Percentiles rank a stretch among this genome's conserved stretches.
These are phyloP conservation scores for Macrosiphum euphorbiae DNA, from an alignment of 2,888 invertebrate species.

Conservation along the genomic window DNA sequence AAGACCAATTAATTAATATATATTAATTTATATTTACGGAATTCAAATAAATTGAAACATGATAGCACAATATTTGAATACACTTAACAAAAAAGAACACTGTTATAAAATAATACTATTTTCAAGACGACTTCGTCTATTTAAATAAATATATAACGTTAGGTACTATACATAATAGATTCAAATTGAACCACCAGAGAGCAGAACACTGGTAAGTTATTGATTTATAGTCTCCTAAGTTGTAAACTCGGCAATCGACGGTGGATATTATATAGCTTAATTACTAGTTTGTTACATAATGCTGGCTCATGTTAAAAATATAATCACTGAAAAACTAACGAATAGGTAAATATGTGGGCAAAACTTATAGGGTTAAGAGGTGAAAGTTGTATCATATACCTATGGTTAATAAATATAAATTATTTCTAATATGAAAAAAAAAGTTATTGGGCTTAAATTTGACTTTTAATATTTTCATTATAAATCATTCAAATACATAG, in stretches of 20 bases:
- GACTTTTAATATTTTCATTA: background rate
- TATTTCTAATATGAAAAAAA: background rate
- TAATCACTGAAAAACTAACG: background rate
- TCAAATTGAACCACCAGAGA: background rate
- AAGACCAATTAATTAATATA: too few species aligned
- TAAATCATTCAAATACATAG: too few species aligned
- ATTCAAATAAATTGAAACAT: too few species aligned
- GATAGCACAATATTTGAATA: too few species aligned
- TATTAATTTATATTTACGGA: too few species aligned
- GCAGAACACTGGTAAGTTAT: background rate
- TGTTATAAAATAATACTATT: too few species aligned
- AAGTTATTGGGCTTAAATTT: background rate
- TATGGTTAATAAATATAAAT: background rate
- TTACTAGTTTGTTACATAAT: background rate
- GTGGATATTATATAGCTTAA: background rate
- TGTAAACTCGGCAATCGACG: background rate
- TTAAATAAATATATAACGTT: too few species aligned
- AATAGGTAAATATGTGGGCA: too few species aligned
- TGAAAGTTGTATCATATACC: background rate
- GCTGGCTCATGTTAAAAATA: background rate
- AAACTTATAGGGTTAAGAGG: background rate
- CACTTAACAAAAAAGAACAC: too few species aligned
- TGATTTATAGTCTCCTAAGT: background rate
- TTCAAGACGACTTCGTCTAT: too few species aligned
- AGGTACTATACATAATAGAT: background rate